phyloP scores from a whole-genome alignment of 2,113 vertebrate genomes.

The Trichomycterus rosablanca region DNA sequence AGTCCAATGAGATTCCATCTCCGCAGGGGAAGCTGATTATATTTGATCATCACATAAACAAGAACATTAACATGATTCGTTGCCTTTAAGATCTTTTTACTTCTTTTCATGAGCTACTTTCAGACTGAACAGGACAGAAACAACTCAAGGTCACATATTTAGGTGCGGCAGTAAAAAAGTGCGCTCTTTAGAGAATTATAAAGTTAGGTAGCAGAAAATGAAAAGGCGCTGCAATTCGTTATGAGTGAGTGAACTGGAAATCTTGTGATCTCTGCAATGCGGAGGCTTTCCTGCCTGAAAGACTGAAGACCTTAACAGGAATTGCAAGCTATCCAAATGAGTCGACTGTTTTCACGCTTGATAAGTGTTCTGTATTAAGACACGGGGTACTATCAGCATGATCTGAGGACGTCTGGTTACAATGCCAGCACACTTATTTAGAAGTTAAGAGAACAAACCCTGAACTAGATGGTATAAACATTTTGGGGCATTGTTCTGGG shows the following conservation, averaged over 20 bases:
- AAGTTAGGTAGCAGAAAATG: conserved; percentile 54
- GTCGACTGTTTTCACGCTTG: conserved; percentile 25
- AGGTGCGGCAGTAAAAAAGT: conserved; percentile 29
- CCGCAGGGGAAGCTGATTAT: conserved; percentile 56
- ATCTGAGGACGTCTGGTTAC: too few species aligned
- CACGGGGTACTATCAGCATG: background rate
- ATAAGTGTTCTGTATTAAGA: conserved; percentile 1
- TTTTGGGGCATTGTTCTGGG: too few species aligned
- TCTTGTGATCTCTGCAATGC: conserved; percentile 34
- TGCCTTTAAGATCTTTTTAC: conserved; percentile 56
- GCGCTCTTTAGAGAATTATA: conserved; percentile 47
- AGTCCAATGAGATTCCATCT: conserved; percentile 57
- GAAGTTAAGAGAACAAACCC: too few species aligned
- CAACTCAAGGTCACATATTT: conserved; percentile 67
- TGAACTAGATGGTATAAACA: too few species aligned
- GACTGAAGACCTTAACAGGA: conserved; percentile 5
- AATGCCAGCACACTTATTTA: too few species aligned
- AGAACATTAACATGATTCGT: conserved; percentile 65
- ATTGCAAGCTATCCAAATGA: conserved; percentile 3
- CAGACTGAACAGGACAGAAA: conserved; percentile 41
- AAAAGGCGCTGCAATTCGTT: conserved; percentile 59
- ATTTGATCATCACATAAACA: conserved; percentile 69
- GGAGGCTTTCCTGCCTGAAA: background rate
- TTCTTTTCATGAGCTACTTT: background rate
- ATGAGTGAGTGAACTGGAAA: conserved; percentile 42